A percentile compares a stretch with the other conserved stretches of the same genome.
phyloP scores from a whole-genome alignment of 2,797 vertebrate genomes.

The Podargus strigoides region DNA sequence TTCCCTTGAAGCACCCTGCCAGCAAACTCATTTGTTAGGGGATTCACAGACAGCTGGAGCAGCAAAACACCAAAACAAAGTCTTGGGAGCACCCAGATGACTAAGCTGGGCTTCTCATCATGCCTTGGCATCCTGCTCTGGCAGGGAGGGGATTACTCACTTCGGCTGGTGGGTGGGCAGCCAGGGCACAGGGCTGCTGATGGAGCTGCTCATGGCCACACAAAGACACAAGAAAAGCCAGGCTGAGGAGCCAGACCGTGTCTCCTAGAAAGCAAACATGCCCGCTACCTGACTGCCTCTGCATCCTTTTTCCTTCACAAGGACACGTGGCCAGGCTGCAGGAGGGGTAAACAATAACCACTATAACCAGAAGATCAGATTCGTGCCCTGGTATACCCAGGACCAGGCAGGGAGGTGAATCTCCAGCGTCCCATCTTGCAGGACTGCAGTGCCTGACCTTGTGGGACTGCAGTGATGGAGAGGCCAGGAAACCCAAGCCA shows the following conservation, averaged over 20 bases:
- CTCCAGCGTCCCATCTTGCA: background rate
- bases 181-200: background rate
- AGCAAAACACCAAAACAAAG: slow-evolving; percentile 40
- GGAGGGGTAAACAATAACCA: background rate
- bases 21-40: slow-evolving; percentile 24
- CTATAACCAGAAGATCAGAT: background rate
- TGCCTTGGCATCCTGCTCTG: background rate
- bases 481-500: background rate
- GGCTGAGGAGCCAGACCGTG: background rate
- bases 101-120: background rate
- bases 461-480: background rate
- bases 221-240: background rate
- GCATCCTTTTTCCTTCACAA: background rate
- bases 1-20: slow-evolving; percentile 15
- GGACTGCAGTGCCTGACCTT: background rate
- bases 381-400: background rate
- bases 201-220: background rate
- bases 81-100: background rate
- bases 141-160: background rate
- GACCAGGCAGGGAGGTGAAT: background rate
- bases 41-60: background rate
- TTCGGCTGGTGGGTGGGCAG: background rate
- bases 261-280: background rate
- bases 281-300: background rate
- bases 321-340: background rate